Conservation (phyloP, 2,113 vertebrate genomes). For the Sisor rabdophorus region DNA sequence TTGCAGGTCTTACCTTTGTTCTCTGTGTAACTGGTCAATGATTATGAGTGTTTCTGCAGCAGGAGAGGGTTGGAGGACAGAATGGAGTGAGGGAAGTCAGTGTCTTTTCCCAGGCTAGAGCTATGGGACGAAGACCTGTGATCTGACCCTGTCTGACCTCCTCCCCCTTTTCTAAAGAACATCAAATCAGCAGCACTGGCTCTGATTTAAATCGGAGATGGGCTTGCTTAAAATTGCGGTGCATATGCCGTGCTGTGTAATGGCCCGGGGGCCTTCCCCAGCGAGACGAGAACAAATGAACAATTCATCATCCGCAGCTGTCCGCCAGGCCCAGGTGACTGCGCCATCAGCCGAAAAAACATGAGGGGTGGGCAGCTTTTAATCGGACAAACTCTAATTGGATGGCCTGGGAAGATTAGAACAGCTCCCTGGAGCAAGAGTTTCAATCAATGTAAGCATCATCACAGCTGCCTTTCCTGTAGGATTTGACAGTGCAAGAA, state of each 20-base stretch:
- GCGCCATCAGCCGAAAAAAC: constrained; percentile 44
- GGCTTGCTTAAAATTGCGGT: constrained; percentile 56
- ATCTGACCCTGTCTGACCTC: constrained; percentile 54
- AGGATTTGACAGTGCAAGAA: constrained; percentile 45
- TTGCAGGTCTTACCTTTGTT: constrained; percentile 36
- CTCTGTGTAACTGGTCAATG: constrained; percentile 16
- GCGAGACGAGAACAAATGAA: constrained; percentile 69
- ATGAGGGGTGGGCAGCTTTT: constrained; percentile 54
- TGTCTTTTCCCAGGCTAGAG: constrained; percentile 52
- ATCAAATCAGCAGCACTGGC: constrained; percentile 50
- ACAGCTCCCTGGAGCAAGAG: constrained; percentile 62
- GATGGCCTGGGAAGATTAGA: constrained; percentile 65
- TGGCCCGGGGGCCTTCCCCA: constrained; percentile 63
- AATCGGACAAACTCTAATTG: constrained; percentile 71
- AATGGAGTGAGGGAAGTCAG: constrained; percentile 49
- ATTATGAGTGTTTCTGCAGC: constrained; percentile 18
- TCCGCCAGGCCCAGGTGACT: constrained; percentile 73
- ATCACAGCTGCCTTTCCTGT: constrained; percentile 50
- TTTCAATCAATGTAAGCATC: constrained; percentile 61
- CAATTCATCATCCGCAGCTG: constrained; percentile 75
- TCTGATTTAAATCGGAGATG: constrained; percentile 56
- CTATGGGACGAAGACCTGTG: constrained; percentile 38
- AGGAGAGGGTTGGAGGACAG: constrained; percentile 49
- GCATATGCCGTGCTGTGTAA: constrained; percentile 68
- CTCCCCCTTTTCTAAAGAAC: constrained; percentile 29